A percentile compares a stretch with the other conserved stretches of the same genome.
phyloP scores from a whole-genome alignment of 2,113 vertebrate genomes.

The Pseudois nayaur region DNA sequence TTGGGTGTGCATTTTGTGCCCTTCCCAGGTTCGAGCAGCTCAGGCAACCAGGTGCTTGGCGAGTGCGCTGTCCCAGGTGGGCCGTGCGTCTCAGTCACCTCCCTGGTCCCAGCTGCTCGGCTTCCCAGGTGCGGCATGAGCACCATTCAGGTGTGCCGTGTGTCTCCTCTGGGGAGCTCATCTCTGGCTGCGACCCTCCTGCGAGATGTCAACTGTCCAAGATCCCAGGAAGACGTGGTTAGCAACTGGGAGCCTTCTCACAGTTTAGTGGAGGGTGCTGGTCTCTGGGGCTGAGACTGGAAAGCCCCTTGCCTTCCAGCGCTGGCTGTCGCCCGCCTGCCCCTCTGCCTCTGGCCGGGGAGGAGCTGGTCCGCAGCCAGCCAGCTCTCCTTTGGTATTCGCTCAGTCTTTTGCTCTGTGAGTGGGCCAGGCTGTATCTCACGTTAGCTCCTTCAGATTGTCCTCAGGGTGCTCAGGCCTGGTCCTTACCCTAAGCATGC shows the following conservation, averaged over 20 bases:
- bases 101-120: neutral
- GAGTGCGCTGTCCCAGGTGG: neutral
- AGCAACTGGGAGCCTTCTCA: neutral
- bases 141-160: accelerated
- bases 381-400: neutral
- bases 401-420: neutral
- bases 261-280: neutral
- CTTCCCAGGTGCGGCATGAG: accelerated
- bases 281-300: neutral
- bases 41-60: neutral
- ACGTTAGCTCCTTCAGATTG: neutral
- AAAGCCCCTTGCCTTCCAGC: accelerated
- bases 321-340: neutral
- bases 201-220: neutral
- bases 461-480: neutral
- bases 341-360: neutral
- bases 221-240: neutral
- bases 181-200: neutral
- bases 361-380: accelerated
- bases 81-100: accelerated
- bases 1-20: neutral
- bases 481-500: neutral
- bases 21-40: neutral
- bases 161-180: neutral
- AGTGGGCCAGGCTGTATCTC: accelerated